phyloP scores from a whole-genome alignment of 2,113 vertebrate species.

The Nansenia antarctica region DNA sequence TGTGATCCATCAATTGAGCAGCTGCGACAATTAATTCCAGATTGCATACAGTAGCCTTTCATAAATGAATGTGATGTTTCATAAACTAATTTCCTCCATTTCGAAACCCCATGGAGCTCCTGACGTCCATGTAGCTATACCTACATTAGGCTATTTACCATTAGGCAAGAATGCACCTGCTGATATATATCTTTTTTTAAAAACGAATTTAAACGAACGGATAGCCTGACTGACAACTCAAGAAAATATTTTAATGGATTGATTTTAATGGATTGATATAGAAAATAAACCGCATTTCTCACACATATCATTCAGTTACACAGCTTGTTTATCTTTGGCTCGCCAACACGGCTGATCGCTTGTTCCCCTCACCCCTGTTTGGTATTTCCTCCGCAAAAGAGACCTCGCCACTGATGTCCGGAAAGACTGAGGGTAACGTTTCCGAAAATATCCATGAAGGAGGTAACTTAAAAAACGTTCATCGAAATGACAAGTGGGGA shows the following conservation, averaged over 20 bases:
- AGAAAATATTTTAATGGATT: background rate
- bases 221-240: background rate
- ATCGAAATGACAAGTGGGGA: slow-evolving; percentile 24
- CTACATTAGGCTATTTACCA: no score
- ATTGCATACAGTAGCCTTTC: no score
- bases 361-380: slow-evolving; percentile 49
- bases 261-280: background rate
- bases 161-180: background rate
- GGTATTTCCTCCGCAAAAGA: slow-evolving; percentile 63
- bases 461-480: slow-evolving; percentile 36
- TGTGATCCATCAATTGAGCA: no score
- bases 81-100: background rate
- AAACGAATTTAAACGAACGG: background rate
- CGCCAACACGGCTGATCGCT: slow-evolving; percentile 65
- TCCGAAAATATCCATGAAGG: slow-evolving; percentile 63
- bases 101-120: no score
- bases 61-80: background rate
- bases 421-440: slow-evolving; percentile 41
- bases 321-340: slow-evolving; percentile 76
- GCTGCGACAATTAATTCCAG: no score
- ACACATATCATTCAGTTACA: slow-evolving; percentile 73
- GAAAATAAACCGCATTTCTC: slow-evolving; percentile 35
- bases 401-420: slow-evolving; percentile 49
- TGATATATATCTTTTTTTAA: no score
- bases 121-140: no score